A percentile compares a stretch with the other conserved stretches of the same genome.
Conservation (phyloP, 2,888 invertebrate genomes). For the Boloria euphrosyne region DNA sequence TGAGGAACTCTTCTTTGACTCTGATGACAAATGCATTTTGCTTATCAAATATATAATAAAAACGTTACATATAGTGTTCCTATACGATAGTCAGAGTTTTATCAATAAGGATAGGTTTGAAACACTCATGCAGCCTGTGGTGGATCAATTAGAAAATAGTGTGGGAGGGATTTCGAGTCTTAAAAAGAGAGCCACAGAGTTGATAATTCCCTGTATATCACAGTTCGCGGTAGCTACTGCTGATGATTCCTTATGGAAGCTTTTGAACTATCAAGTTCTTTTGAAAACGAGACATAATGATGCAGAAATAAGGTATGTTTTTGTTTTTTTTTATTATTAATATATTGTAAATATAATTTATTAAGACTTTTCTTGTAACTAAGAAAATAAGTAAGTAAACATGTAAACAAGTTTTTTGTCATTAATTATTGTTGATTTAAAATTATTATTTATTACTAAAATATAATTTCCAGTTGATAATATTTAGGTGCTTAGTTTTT, state of each 20-base stretch:
- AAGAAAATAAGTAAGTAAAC: too few species aligned
- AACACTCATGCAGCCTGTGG: conserved; percentile 91
- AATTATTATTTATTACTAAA: too few species aligned
- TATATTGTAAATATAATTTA: background rate
- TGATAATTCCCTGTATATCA: conserved; percentile 90
- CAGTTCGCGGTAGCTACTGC: conserved; percentile 91
- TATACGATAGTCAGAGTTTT: conserved; percentile 92
- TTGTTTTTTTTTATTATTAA: background rate
- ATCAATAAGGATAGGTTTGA: conserved; percentile 93
- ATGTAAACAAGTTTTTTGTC: too few species aligned
- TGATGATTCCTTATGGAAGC: conserved; percentile 94
- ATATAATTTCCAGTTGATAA: too few species aligned
- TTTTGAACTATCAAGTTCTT: conserved; percentile 93
- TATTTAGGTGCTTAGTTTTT: too few species aligned
- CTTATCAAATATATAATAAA: conserved; percentile 88
- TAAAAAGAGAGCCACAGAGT: conserved; percentile 80
- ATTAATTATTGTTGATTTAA: too few species aligned
- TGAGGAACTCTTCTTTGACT: conserved; percentile 76
- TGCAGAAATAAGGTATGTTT: conserved; percentile 84
- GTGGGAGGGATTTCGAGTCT: conserved; percentile 84
- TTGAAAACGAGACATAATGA: conserved; percentile 92
- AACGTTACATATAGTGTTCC: conserved; percentile 89
- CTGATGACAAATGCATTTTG: conserved; percentile 81
- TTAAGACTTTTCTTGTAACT: background rate
- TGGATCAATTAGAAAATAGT: conserved; percentile 93